Evolutionary conservation across 2,113 vertebrate genomes (phyloP).

Genomic region (Odocoileus virginianus): DNA sequence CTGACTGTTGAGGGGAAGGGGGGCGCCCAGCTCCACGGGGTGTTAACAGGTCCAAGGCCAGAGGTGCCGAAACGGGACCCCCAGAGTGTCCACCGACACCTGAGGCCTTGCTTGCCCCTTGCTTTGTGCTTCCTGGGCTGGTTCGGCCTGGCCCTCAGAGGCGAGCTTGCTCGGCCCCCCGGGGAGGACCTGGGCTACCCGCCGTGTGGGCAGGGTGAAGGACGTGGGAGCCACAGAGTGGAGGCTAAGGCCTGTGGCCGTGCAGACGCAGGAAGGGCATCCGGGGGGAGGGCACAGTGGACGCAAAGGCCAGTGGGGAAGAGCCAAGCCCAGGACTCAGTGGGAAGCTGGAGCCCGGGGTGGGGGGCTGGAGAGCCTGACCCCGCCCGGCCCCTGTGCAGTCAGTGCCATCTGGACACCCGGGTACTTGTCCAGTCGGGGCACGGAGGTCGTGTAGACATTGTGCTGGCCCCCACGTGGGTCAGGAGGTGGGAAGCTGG

Average conservation of each 20-base stretch:
- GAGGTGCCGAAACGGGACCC: background rate
- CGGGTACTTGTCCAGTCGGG: fast-evolving
- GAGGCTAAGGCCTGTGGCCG: fast-evolving
- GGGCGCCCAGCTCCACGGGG: background rate
- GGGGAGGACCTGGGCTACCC: background rate
- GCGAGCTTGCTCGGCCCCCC: background rate
- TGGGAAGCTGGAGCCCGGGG: too few species aligned
- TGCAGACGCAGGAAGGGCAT: fast-evolving
- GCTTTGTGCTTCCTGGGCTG: fast-evolving
- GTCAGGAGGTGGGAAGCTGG: background rate
- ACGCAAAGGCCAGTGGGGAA: fast-evolving
- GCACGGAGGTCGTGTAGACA: fast-evolving
- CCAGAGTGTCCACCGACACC: background rate
- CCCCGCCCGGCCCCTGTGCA: fast-evolving
- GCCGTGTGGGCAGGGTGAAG: background rate
- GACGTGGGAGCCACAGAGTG: fast-evolving
- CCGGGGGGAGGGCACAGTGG: background rate
- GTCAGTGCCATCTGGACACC: fast-evolving
- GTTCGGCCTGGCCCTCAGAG: fast-evolving
- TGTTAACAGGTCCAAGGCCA: background rate
- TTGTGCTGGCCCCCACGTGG: fast-evolving
- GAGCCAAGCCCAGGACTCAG: background rate
- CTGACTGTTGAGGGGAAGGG: background rate
- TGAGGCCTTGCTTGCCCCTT: background rate
- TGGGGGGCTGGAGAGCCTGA: background rate